Percentiles rank a stretch among this genome's conserved stretches.
These are phyloP conservation scores for Enoplosus armatus DNA, from an alignment of 2,797 vertebrate species.

Conservation along the genomic window DNA sequence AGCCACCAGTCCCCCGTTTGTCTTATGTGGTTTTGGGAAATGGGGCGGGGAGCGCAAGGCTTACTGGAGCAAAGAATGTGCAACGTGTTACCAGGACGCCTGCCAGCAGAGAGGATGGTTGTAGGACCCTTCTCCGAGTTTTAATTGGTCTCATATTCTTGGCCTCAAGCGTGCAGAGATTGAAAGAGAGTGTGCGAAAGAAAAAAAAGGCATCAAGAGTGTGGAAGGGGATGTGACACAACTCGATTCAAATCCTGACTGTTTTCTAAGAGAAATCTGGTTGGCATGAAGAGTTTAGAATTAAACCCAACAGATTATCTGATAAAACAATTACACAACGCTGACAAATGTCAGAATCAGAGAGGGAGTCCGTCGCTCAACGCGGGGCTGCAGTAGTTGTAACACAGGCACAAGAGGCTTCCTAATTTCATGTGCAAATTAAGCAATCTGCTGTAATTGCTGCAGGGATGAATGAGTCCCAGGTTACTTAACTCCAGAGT, in stretches of 20 bases:
- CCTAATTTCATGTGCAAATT: constrained; percentile 25
- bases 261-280: constrained; percentile 16
- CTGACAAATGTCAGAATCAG: constrained; percentile 7
- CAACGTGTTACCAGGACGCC: constrained; percentile 59
- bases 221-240: constrained; percentile 26
- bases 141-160: constrained; percentile 77
- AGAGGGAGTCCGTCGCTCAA: not conserved
- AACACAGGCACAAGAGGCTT: not conserved
- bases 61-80: constrained; percentile 69
- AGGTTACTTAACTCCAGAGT: constrained; percentile 22
- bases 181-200: constrained; percentile 33
- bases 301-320: constrained; percentile 29
- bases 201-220: constrained; percentile 4
- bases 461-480: constrained; percentile 7
- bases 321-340: constrained; percentile 23
- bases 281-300: constrained; percentile 1
- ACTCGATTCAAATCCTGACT: constrained; percentile 11
- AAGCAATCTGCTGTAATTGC: constrained; percentile 42
- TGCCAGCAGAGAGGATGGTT: constrained; percentile 58
- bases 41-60: constrained; percentile 29
- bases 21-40: constrained; percentile 54
- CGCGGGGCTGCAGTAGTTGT: not conserved
- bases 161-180: constrained; percentile 50
- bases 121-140: constrained; percentile 48
- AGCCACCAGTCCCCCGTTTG: constrained; percentile 56